Evolutionary conservation across 1,140 invertebrate genomes (phyloP), one percentile per base, ranked within the genome.

Genomic region (Drosophila kohkoa): DNA sequence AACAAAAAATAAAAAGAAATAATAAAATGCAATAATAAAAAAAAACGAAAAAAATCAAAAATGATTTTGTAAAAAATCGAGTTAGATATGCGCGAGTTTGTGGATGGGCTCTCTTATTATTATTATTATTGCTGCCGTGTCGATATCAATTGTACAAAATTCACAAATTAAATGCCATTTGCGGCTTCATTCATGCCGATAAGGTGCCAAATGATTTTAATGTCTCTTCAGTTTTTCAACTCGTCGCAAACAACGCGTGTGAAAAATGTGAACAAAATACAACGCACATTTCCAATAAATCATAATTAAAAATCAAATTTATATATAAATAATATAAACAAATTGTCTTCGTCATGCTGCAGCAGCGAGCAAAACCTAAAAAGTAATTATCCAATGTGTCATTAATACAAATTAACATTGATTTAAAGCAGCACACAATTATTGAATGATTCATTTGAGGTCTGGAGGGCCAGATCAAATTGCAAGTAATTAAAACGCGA

Each of bases 141-240:
- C 82, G 77, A 89, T 87, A 88, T 89, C 83, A 78, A 89, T 78
- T 55, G 83, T 79, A 64, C 69, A 79, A 83, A 88, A 66, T 72
- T 82, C 74, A 80, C 80, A 88, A 83, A 88, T 89, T 81, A 88
- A 88, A 89, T 83, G 67, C 48, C 80, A 78, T 87, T 88, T 85
- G 81, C 83, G 83, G 83, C 83, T 89, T 48, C 83, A 87, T 88
- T 88, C 81, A 88, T 88, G 69, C 75, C 74, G 83, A 88, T 88
- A 88, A 89, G 77, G 81, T 77, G 63, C 58, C 54, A 80, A 83
- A 83, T 77, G 69, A 80, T 77, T 87, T 83, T 57, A 88, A 87
- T 80, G 80, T 83, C 65, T 72, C 83, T 82, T 77, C 77, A 75
- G 69, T 74, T 71, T 82, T 81, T 59, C 45, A 48, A 35, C 54